Evolutionary conservation across 30 jellyfish, hydroid and myxozoan species (phyloP).

Genomic region (Aurelia aurita complex sp. Pacific): DNA sequence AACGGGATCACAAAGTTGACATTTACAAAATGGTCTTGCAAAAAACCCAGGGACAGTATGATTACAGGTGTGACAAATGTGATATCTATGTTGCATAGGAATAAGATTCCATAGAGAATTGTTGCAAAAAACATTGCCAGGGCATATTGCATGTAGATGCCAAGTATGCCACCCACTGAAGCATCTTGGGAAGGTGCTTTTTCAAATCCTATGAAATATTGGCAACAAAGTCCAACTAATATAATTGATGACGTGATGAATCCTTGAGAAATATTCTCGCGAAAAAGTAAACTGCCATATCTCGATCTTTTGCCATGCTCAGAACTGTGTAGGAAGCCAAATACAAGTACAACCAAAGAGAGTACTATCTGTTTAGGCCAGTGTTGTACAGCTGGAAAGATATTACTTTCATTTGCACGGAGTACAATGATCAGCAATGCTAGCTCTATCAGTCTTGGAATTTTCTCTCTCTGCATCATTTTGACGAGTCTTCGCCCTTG

Average conservation of each 20-base stretch:
- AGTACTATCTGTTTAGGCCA: neutral
- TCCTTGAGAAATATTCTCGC: neutral
- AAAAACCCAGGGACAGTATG: constrained; percentile 40
- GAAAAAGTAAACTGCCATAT: neutral
- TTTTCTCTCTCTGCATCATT: too few species aligned
- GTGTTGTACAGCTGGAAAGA: neutral
- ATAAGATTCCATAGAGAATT: constrained; percentile 25
- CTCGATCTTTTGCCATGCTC: neutral
- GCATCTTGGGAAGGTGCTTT: too few species aligned
- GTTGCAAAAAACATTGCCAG: constrained; percentile 42
- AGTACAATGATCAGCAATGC: neutral
- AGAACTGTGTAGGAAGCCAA: neutral
- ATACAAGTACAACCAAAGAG: neutral
- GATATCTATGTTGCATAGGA: constrained; percentile 25
- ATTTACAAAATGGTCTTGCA: constrained; percentile 56
- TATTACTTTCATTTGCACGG: neutral
- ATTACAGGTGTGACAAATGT: constrained; percentile 47
- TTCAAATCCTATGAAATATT: neutral
- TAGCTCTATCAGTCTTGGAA: neutral
- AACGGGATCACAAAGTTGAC: constrained; percentile 27
- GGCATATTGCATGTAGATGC: constrained; percentile 11
- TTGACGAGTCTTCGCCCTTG: too few species aligned
- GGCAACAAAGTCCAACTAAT: neutral
- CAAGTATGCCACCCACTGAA: too few species aligned
- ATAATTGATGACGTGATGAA: neutral